These are phyloP conservation scores for Ectobius pallidus DNA, from an alignment of 2,888 invertebrate genomes.

Conservation along the genomic window DNA sequence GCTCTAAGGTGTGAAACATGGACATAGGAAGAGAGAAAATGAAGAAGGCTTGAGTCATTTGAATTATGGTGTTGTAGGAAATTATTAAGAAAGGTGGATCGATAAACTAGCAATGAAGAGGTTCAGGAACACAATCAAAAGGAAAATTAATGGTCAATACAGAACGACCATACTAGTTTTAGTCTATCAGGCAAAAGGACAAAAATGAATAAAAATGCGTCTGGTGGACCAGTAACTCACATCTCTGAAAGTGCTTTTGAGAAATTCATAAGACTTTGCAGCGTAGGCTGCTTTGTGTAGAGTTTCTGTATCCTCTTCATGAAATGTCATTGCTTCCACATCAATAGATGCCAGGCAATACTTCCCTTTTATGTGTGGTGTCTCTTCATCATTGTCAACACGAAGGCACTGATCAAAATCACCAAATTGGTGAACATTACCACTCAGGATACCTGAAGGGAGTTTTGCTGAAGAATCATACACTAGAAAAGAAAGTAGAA, in stretches of 20 bases:
- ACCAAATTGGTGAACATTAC: conserved; percentile 43
- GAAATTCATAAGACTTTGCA: conserved; percentile 58
- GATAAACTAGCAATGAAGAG: too few relatives aligned
- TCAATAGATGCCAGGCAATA: conserved; percentile 73
- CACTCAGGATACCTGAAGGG: conserved; percentile 42
- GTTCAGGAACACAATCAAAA: too few relatives aligned
- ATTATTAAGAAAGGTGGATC: too few relatives aligned
- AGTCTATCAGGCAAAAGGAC: too few relatives aligned
- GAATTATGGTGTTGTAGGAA: too few relatives aligned
- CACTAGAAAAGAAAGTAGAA: conserved; percentile 32
- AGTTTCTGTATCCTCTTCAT: conserved; percentile 50
- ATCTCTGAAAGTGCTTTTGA: conserved; percentile 69
- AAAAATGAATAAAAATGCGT: too few relatives aligned
- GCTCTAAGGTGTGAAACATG: too few relatives aligned
- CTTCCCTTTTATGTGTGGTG: conserved; percentile 57
- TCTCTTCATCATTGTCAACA: conserved; percentile 18
- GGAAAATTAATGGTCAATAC: too few relatives aligned
- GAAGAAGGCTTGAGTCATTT: too few relatives aligned
- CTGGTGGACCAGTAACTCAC: too few relatives aligned
- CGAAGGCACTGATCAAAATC: conserved; percentile 44
- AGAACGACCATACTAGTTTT: too few relatives aligned
- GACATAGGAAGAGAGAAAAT: too few relatives aligned
- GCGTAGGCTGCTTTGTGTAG: not conserved
- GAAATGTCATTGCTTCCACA: conserved; percentile 59
- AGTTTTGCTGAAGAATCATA: conserved; percentile 44